A percentile compares a stretch with the other conserved stretches of the same genome.
Evolutionary conservation across 2,113 vertebrate genomes (phyloP).

Genomic region (Anarhynchus alexandrinus): DNA sequence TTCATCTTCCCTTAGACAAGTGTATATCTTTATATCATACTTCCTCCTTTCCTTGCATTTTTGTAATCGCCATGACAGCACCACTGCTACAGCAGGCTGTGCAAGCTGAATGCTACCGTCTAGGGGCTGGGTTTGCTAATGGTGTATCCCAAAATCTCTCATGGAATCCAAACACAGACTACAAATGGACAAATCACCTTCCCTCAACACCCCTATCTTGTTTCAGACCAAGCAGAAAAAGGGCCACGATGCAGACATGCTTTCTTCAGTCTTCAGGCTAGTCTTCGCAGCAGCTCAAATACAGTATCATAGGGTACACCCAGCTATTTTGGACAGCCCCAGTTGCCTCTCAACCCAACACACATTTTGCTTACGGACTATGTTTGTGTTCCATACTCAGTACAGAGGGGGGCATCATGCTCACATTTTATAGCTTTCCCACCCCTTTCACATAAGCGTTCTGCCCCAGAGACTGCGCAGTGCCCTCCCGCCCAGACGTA

Average conservation of each 20-base stretch:
- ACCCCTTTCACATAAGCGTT: rapidly evolving
- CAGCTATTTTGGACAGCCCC: not conserved
- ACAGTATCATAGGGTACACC: not conserved
- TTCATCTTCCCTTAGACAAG: not conserved
- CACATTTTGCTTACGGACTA: not conserved
- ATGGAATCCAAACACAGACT: not conserved
- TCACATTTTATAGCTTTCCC: not conserved
- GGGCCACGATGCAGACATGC: not conserved
- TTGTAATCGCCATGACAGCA: rapidly evolving
- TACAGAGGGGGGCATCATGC: rapidly evolving
- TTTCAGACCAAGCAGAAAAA: not conserved
- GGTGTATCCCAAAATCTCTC: not conserved
- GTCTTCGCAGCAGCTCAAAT: not conserved
- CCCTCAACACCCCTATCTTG: not conserved
- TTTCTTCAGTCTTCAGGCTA: not conserved
- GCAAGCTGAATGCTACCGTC: not conserved
- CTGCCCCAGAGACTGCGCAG: not conserved
- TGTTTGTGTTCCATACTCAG: not conserved
- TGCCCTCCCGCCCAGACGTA: conserved; percentile 42
- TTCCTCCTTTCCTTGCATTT: not conserved
- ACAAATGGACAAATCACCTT: not conserved
- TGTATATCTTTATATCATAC: not conserved
- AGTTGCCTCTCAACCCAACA: not conserved
- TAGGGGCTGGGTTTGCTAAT: not conserved
- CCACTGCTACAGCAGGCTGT: not conserved